Percentiles rank a stretch among this genome's conserved stretches.
Evolutionary conservation across 2,888 invertebrate species (phyloP).

Genomic region (Platerodrilus igneus): DNA sequence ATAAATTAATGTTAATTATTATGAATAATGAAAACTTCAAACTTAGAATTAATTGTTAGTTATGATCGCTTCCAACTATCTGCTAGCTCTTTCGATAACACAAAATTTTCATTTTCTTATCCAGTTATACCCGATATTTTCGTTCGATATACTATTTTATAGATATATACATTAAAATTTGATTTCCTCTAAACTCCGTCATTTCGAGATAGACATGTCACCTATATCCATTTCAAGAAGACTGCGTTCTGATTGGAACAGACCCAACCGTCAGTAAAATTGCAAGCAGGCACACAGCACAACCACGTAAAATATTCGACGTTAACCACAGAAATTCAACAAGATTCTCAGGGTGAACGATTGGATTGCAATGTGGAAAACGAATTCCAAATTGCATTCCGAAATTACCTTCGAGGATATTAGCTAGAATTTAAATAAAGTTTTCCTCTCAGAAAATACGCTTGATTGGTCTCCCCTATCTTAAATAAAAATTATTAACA

Average conservation of each 20-base stretch:
- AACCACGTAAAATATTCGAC: constrained; percentile 22
- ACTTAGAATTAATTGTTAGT: no score
- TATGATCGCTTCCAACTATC: no score
- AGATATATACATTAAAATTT: no score
- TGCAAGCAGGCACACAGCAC: constrained; percentile 28
- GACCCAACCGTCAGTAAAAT: constrained; percentile 34
- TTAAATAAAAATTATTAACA: background rate
- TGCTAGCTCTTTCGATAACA: no score
- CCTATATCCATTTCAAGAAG: constrained; percentile 35
- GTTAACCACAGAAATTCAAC: constrained; percentile 21
- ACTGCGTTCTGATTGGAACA: constrained; percentile 34
- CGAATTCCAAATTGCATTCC: constrained; percentile 29
- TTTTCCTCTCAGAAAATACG: background rate
- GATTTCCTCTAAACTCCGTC: constrained; percentile 30
- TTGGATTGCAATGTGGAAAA: constrained; percentile 19
- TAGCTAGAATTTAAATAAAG: constrained; percentile 16
- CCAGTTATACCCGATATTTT: no score
- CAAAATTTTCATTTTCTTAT: no score
- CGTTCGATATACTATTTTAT: no score
- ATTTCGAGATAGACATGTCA: constrained; percentile 32
- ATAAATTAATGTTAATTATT: no score
- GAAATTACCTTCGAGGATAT: constrained; percentile 27
- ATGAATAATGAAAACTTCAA: no score
- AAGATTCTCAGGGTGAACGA: constrained; percentile 7
- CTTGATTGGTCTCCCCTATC: constrained; percentile 1